Conservation (phyloP, 1,140 invertebrate species). For the Carcinoscorpius rotundicauda region DNA sequence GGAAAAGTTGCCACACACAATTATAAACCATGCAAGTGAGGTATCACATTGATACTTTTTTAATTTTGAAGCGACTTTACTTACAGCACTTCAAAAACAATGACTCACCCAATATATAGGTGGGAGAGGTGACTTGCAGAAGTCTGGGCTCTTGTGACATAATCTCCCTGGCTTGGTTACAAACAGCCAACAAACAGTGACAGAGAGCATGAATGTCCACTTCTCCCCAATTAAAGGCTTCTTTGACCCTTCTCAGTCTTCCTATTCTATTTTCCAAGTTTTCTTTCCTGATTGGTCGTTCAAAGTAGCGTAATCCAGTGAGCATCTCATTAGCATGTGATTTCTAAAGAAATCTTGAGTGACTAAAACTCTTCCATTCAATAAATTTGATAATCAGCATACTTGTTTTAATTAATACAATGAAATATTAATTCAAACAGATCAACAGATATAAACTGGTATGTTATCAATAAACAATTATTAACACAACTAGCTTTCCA, state of each 20-base stretch:
- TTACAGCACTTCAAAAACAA: not conserved
- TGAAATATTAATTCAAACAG: too few species aligned
- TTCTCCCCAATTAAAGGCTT: constrained; percentile 39
- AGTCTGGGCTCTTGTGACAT: constrained; percentile 26
- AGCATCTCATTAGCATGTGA: constrained; percentile 41
- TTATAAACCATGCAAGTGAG: too few species aligned
- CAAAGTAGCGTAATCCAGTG: constrained; percentile 41
- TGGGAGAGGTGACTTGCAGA: constrained; percentile 39
- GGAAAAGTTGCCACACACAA: too few species aligned
- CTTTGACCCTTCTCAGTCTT: constrained; percentile 24
- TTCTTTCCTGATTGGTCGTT: constrained; percentile 32
- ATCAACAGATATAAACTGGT: too few species aligned
- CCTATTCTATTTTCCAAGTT: constrained; percentile 16
- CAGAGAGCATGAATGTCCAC: constrained; percentile 32
- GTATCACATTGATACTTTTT: too few species aligned
- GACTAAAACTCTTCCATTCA: too few species aligned
- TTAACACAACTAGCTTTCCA: too few species aligned
- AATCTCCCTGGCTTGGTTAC: constrained; percentile 26
- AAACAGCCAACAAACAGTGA: constrained; percentile 28
- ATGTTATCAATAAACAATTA: too few species aligned
- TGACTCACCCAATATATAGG: constrained; percentile 41
- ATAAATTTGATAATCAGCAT: too few species aligned
- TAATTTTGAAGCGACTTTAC: too few species aligned
- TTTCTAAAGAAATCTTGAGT: constrained; percentile 14
- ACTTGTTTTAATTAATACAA: too few species aligned